Evolutionary conservation across 1,140 invertebrate genomes (phyloP).

Genomic region (Holcopasites calliopsidis): DNA sequence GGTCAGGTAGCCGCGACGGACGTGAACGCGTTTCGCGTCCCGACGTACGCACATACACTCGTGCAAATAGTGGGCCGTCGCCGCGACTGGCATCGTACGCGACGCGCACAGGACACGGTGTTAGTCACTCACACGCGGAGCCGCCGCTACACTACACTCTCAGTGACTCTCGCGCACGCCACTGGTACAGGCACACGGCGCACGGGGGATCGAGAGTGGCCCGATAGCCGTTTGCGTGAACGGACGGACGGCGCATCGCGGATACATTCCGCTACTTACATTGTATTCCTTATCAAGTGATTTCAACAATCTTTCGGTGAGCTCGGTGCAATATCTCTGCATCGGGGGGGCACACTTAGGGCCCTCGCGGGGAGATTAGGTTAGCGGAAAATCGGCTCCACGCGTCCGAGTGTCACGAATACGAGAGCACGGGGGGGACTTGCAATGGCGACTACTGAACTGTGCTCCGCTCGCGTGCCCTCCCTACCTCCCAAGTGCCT

Average conservation of each 20-base stretch:
- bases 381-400: constrained; percentile 71
- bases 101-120: constrained; percentile 31
- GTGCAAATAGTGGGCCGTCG: constrained; percentile 16
- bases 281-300: constrained; percentile 85
- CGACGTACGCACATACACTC: constrained; percentile 23
- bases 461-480: constrained; percentile 75
- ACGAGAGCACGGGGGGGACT: constrained; percentile 73
- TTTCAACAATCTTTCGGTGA: constrained; percentile 84
- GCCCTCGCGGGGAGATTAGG: constrained; percentile 72
- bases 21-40: constrained; percentile 18
- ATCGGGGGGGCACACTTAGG: constrained; percentile 77
- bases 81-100: constrained; percentile 25
- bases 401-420: constrained; percentile 70
- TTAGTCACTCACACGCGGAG: constrained; percentile 50
- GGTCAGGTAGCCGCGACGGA: constrained; percentile 38
- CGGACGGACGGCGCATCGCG: constrained; percentile 73
- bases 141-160: constrained; percentile 43
- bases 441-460: constrained; percentile 78
- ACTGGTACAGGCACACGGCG: constrained; percentile 70
- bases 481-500: constrained; percentile 77
- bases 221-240: constrained; percentile 78
- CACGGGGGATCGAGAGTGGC: constrained; percentile 75
- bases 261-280: constrained; percentile 80
- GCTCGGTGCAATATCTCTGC: constrained; percentile 83
- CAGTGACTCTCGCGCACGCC: constrained; percentile 60